Percentiles rank a stretch among this genome's conserved stretches.
Evolutionary conservation across 2,113 vertebrate species (phyloP).

Genomic region (Scophthalmus maximus): DNA sequence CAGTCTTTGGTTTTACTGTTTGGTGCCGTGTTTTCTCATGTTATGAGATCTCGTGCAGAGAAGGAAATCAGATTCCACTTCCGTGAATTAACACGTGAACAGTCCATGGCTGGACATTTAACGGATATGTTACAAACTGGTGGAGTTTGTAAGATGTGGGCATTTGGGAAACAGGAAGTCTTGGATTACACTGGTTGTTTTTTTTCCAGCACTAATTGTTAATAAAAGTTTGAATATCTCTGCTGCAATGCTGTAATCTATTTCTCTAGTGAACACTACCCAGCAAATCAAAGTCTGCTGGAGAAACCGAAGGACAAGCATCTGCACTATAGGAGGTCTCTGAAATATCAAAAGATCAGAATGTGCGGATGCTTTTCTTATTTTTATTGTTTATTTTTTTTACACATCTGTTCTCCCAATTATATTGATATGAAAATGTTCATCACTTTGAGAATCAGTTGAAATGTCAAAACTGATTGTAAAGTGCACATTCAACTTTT

Average conservation of each 20-base stretch:
- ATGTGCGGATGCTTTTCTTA: neutral
- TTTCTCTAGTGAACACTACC: neutral
- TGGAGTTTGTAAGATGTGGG: constrained; percentile 3
- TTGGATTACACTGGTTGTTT: constrained; percentile 5
- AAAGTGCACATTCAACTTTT: neutral
- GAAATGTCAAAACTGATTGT: no score
- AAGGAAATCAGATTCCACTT: neutral
- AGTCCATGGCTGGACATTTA: neutral
- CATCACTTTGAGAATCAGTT: neutral
- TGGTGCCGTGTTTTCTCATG: neutral
- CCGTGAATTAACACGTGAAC: neutral
- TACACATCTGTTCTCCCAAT: neutral
- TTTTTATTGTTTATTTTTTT: neutral
- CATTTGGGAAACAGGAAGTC: neutral
- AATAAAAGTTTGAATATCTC: neutral
- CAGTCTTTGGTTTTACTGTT: constrained; percentile 23
- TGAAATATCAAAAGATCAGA: no score
- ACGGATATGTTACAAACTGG: constrained; percentile 4
- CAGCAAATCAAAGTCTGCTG: no score
- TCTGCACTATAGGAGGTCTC: neutral
- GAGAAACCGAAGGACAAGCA: neutral
- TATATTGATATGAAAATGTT: no score
- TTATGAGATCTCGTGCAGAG: neutral
- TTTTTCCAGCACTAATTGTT: neutral
- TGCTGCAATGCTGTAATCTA: neutral